Percentiles rank a stretch among this genome's conserved stretches.
These are phyloP conservation scores for Anarhynchus alexandrinus DNA, from an alignment of 2,113 vertebrate genomes.

Conservation along the genomic window DNA sequence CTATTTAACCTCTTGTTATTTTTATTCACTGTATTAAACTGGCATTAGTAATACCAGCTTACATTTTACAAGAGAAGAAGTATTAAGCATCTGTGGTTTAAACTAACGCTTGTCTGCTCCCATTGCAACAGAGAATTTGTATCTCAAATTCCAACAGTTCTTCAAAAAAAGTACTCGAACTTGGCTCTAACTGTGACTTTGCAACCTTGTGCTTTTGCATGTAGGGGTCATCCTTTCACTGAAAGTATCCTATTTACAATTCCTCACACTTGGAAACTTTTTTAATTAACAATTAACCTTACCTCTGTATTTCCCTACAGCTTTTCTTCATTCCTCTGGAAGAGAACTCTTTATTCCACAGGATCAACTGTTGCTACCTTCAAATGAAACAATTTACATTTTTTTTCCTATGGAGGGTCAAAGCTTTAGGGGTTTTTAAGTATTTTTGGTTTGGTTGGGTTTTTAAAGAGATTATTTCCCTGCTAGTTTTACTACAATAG, in stretches of 20 bases:
- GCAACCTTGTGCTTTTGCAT: background rate
- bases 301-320: background rate
- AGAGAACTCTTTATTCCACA: background rate
- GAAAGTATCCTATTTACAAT: background rate
- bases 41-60: background rate
- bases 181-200: background rate
- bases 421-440: background rate
- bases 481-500: background rate
- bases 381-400: background rate
- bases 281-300: background rate
- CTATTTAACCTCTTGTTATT: background rate
- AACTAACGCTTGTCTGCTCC: background rate
- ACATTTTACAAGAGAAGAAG: background rate
- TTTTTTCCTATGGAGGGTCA: background rate
- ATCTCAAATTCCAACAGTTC: background rate
- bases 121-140: background rate
- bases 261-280: background rate
- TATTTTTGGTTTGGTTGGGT: background rate
- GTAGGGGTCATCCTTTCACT: background rate
- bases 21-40: background rate
- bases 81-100: background rate
- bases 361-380: background rate
- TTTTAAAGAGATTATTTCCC: background rate
- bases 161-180: background rate
- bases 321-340: background rate